phyloP scores from a whole-genome alignment of 37 sponge, comb jelly and placozoan species.

The Diacarnus erythraeanus region DNA sequence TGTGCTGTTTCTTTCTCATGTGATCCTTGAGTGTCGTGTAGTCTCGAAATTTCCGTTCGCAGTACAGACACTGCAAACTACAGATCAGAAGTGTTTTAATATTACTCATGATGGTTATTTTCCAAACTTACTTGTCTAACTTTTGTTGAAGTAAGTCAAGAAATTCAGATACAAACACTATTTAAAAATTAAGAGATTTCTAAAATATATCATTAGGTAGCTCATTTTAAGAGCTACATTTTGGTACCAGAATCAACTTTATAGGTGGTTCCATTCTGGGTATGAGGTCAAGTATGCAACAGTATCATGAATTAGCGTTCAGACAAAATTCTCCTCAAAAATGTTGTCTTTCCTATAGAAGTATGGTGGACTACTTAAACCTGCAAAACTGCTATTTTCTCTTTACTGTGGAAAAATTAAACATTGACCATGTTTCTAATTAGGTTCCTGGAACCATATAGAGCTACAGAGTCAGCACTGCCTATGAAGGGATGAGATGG shows the following conservation, averaged over 20 bases:
- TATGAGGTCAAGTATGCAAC: not conserved
- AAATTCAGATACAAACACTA: constrained; percentile 78
- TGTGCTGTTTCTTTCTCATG: constrained; percentile 96
- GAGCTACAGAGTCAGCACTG: no score
- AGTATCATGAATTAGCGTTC: no score
- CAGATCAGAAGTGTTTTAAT: not conserved
- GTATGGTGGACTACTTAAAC: no score
- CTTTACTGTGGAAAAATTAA: no score
- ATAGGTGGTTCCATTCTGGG: no score
- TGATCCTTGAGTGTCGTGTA: constrained; percentile 84
- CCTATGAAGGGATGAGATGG: no score
- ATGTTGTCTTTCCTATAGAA: not conserved
- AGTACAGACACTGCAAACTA: constrained; percentile 86
- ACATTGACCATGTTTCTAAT: no score
- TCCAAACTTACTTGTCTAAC: constrained; percentile 67
- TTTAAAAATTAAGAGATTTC: not conserved
- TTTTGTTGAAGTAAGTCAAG: constrained; percentile 52
- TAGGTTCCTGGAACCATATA: no score
- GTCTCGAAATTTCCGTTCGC: constrained; percentile 81
- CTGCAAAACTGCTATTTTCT: no score
- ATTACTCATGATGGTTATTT: not conserved
- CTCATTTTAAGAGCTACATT: no score
- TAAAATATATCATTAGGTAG: no score
- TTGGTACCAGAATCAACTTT: no score
- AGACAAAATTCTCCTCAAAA: not conserved